These are phyloP conservation scores for Eugnorisma glareosa DNA, from an alignment of 2,888 invertebrate genomes.

Conservation along the genomic window DNA sequence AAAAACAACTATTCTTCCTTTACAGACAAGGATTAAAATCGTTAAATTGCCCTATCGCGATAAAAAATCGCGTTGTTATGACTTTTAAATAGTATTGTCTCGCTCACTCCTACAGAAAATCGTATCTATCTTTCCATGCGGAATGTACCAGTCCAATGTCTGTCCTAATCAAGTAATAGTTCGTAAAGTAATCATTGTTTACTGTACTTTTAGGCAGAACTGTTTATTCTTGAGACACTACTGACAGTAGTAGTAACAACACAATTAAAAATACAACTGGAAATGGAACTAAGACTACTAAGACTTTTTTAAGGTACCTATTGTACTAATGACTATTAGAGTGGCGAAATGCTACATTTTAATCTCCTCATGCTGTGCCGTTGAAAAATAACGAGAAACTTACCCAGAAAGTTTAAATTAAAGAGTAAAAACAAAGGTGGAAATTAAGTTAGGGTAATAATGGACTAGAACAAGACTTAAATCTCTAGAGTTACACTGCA, in stretches of 20 bases:
- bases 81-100: not conserved
- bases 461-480: not conserved
- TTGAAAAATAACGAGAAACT: not conserved
- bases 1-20: constrained; percentile 13
- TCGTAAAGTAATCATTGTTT: not conserved
- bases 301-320: not conserved
- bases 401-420: constrained; percentile 18
- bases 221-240: not conserved
- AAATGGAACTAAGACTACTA: not conserved
- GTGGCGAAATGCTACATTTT: not conserved
- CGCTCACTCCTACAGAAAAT: not conserved
- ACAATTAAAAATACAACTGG: not conserved
- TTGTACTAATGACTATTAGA: not conserved
- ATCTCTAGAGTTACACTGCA: not conserved
- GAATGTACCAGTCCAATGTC: not conserved
- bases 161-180: constrained; percentile 1
- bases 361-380: not conserved
- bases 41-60: not conserved
- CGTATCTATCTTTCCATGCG: not conserved
- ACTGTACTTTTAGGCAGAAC: not conserved
- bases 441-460: not conserved
- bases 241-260: not conserved
- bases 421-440: constrained; percentile 1
- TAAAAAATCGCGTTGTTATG: not conserved
- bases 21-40: not conserved